These are phyloP conservation scores for Aleiodes leptofemur DNA, from an alignment of 2,888 invertebrate species.

Conservation along the genomic window DNA sequence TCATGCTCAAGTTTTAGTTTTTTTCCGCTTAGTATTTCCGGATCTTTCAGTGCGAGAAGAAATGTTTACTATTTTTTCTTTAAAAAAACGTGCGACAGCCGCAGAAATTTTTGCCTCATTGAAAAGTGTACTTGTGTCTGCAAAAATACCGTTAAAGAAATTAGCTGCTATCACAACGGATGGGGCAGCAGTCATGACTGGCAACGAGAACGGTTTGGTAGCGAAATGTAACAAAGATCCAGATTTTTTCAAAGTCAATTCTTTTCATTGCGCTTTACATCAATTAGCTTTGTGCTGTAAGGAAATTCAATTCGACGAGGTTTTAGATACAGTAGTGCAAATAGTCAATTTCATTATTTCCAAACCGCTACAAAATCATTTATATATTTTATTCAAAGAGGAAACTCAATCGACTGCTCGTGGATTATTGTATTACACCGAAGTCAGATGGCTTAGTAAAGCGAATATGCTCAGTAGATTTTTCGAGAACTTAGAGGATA, in stretches of 20 bases:
- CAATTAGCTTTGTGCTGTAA: background rate
- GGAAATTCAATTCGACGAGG: background rate
- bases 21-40: background rate
- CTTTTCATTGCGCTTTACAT: background rate
- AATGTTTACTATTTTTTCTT: background rate
- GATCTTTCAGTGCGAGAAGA: background rate
- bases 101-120: background rate
- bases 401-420: background rate
- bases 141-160: background rate
- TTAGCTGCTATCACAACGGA: background rate
- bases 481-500: background rate
- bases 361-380: background rate
- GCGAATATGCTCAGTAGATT: background rate
- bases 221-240: too few species aligned
- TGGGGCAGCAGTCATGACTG: too few species aligned
- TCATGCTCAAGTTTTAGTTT: background rate
- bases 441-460: constrained; percentile 11
- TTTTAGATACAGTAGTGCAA: background rate
- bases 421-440: background rate
- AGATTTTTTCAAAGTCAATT: background rate
- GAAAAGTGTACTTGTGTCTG: background rate
- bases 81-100: background rate
- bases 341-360: background rate
- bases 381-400: background rate
- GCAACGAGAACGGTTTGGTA: too few species aligned